Percentiles rank a stretch among this genome's conserved stretches.
These are phyloP conservation scores for Orcinus orca DNA, from an alignment of 2,113 vertebrate species.

Conservation along the genomic window DNA sequence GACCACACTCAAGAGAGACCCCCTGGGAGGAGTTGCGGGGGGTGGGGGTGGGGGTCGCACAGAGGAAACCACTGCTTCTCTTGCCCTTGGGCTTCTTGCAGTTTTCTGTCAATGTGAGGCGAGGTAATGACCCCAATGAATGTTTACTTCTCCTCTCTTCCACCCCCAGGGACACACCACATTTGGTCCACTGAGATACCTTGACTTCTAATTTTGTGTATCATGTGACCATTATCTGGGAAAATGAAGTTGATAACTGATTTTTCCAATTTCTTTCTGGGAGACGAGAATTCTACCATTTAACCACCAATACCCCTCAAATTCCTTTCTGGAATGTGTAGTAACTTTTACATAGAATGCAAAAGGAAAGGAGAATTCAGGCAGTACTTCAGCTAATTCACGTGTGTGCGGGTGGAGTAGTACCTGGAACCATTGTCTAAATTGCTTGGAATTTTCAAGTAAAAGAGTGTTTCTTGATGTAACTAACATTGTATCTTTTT, in stretches of 20 bases:
- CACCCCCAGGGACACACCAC: neutral
- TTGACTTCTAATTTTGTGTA: neutral
- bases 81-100: neutral
- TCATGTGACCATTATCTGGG: neutral
- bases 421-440: neutral
- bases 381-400: neutral
- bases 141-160: neutral
- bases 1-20: neutral
- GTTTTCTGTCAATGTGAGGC: neutral
- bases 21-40: neutral
- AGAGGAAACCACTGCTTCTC: neutral
- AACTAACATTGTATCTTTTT: neutral
- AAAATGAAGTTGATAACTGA: neutral
- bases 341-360: neutral
- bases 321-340: neutral
- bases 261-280: neutral
- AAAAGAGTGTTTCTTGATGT: neutral
- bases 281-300: neutral
- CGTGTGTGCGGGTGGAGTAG: fast-evolving
- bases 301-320: neutral
- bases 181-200: neutral
- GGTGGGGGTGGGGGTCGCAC: fast-evolving
- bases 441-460: neutral
- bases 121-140: neutral
- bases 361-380: neutral